Conservation (phyloP, 2,113 vertebrate genomes). For the Ramphastos sulfuratus region DNA sequence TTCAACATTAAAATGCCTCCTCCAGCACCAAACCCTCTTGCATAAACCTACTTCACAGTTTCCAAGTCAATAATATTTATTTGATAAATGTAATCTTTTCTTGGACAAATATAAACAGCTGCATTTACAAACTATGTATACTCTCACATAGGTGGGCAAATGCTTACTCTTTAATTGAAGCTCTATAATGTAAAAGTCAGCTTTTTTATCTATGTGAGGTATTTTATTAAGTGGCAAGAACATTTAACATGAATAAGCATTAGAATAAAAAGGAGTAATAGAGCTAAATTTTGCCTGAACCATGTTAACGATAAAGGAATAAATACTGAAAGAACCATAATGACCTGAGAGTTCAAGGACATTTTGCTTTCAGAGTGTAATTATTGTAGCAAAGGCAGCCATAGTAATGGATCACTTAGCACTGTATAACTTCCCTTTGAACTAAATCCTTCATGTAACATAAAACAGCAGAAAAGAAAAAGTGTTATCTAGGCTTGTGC, state of each 20-base stretch:
- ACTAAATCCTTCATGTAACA: constrained; percentile 9
- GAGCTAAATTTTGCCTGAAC: not conserved
- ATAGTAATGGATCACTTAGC: constrained; percentile 25
- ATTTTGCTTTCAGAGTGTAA: constrained; percentile 29
- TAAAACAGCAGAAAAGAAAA: not conserved
- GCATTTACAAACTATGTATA: not conserved
- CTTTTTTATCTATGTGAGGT: not conserved
- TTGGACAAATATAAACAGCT: not conserved
- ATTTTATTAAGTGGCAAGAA: not conserved
- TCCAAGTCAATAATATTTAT: not conserved
- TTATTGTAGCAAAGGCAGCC: not conserved
- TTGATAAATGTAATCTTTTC: not conserved
- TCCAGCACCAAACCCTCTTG: not conserved
- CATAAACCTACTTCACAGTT: not conserved
- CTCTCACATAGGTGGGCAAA: not conserved
- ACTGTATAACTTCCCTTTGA: not conserved
- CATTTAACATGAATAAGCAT: not conserved
- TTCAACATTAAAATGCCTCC: not conserved
- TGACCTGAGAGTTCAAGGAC: constrained; percentile 17
- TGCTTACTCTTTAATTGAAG: not conserved
- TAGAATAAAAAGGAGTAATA: not conserved
- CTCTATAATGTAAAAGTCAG: not conserved
- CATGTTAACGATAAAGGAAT: not conserved
- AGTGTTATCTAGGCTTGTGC: not conserved
- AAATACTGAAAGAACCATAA: not conserved